phyloP scores from a whole-genome alignment of 2,797 vertebrate genomes.

The Sarcoramphus papa region DNA sequence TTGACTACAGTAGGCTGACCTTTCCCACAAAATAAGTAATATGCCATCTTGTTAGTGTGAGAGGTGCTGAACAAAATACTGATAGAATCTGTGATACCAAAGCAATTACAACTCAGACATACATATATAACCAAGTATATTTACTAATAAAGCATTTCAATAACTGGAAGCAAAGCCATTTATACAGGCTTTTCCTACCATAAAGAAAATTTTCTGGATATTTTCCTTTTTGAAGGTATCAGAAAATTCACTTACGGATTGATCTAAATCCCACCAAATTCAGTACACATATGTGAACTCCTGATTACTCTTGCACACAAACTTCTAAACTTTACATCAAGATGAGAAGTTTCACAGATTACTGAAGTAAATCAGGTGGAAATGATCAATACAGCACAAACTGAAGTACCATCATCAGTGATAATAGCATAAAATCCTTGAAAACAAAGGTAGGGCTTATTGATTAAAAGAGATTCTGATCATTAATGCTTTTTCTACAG shows the following conservation, averaged over 20 bases:
- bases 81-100: neutral
- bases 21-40: neutral
- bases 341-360: neutral
- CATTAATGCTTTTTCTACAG: neutral
- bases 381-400: neutral
- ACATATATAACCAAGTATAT: neutral
- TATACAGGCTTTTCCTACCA: rapidly evolving
- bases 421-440: neutral
- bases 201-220: neutral
- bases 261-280: neutral
- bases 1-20: neutral
- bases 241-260: neutral
- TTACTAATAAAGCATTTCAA: neutral
- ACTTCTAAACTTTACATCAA: neutral
- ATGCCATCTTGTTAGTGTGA: neutral
- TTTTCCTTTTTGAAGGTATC: neutral
- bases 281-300: neutral
- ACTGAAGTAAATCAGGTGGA: neutral
- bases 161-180: neutral
- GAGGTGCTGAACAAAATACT: neutral
- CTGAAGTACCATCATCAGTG: neutral
- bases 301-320: neutral
- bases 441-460: neutral
- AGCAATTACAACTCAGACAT: neutral
- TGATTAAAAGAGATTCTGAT: neutral